Conservation (phyloP, 2,888 invertebrate genomes). For the Diloba caeruleocephala region DNA sequence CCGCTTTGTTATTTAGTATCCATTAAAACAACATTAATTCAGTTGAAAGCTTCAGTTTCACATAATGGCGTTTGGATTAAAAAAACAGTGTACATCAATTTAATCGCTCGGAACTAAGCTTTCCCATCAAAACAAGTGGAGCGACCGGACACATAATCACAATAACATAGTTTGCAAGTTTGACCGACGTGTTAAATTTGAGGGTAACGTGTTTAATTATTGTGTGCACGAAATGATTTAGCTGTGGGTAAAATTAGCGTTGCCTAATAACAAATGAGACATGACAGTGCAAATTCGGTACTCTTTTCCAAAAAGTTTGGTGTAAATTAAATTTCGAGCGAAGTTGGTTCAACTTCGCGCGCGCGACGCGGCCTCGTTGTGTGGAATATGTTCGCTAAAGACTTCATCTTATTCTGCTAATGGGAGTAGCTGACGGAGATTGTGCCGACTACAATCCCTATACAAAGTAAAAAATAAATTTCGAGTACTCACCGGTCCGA, state of each 20-base stretch:
- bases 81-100: conserved; percentile 41
- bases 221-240: conserved; percentile 74
- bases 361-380: conserved; percentile 67
- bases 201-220: conserved; percentile 74
- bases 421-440: conserved; percentile 13
- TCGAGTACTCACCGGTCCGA: conserved; percentile 96
- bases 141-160: conserved; percentile 60
- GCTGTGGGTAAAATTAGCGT: conserved; percentile 71
- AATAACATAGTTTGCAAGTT: conserved; percentile 72
- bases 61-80: conserved; percentile 36
- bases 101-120: conserved; percentile 50
- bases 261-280: conserved; percentile 77
- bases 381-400: conserved; percentile 57
- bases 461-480: conserved; percentile 17
- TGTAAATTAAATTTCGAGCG: conserved; percentile 76
- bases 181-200: conserved; percentile 68
- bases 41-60: conserved; percentile 56
- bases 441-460: conserved; percentile 1
- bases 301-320: conserved; percentile 76
- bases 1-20: conserved; percentile 59
- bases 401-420: conserved; percentile 45
- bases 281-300: conserved; percentile 77
- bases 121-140: conserved; percentile 57
- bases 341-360: conserved; percentile 72
- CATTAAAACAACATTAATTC: conserved; percentile 63